phyloP scores from a whole-genome alignment of 2,888 invertebrate genomes.

The Platerodrilus igneus region DNA sequence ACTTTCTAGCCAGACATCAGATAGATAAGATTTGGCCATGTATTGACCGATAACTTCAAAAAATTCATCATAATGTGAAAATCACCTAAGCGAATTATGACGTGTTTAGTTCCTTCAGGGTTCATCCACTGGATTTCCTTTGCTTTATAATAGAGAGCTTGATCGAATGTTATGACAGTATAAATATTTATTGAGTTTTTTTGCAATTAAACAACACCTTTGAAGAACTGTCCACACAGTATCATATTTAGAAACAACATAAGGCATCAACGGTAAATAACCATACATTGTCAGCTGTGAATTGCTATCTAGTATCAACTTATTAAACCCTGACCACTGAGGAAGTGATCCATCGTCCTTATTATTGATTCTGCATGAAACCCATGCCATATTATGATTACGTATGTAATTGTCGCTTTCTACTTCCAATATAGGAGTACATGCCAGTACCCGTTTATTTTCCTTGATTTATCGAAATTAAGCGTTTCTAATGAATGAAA shows the following conservation, averaged over 20 bases:
- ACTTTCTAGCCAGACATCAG: too few species aligned
- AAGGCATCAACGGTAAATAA: slow-evolving; percentile 4
- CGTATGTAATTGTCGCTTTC: slow-evolving; percentile 1
- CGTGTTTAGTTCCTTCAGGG: too few species aligned
- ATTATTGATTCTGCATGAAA: slow-evolving; percentile 5
- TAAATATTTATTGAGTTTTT: too few species aligned
- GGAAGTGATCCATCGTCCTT: slow-evolving; percentile 1
- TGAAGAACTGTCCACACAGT: too few species aligned
- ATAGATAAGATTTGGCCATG: too few species aligned
- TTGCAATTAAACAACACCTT: too few species aligned
- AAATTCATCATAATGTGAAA: too few species aligned
- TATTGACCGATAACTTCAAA: too few species aligned
- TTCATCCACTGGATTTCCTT: too few species aligned
- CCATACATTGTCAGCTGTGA: background rate
- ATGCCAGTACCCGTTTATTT: background rate
- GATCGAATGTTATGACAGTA: too few species aligned
- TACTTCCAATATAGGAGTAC: background rate
- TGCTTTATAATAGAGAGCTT: too few species aligned
- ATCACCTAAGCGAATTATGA: too few species aligned
- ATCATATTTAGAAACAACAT: background rate
- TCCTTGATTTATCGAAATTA: slow-evolving; percentile 1
- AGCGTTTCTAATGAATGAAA: slow-evolving; percentile 2
- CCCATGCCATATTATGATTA: slow-evolving; percentile 7
- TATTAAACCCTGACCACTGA: slow-evolving; percentile 10
- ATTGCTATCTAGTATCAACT: background rate